These are phyloP conservation scores for Athene cunicularia DNA, from an alignment of 2,113 vertebrate genomes.

Conservation along the genomic window DNA sequence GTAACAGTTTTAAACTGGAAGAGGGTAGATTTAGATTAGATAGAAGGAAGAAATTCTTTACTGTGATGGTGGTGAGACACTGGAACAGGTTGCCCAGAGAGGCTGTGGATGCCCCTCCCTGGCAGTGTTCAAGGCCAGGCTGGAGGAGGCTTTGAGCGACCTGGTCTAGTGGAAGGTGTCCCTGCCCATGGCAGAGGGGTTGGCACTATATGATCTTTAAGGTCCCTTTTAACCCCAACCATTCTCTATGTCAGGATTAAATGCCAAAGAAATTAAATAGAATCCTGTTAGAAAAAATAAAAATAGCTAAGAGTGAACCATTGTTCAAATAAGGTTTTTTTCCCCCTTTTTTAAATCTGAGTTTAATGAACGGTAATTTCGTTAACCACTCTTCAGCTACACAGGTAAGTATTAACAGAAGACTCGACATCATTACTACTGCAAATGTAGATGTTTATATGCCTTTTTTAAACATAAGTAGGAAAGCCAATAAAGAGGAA, in stretches of 20 bases:
- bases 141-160: not conserved
- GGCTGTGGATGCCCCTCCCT: fast-evolving
- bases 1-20: not conserved
- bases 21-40: not conserved
- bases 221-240: not conserved
- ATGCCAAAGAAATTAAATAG: not conserved
- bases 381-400: not conserved
- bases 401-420: not conserved
- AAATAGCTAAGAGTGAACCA: not conserved
- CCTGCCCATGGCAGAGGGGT: too few relatives aligned
- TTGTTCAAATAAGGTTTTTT: not conserved
- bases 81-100: not conserved
- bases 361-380: not conserved
- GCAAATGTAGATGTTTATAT: constrained; percentile 23
- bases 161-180: not conserved
- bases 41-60: not conserved
- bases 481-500: not conserved
- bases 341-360: not conserved
- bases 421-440: constrained; percentile 19
- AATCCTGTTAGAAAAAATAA: not conserved
- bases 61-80: not conserved
- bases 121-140: not conserved
- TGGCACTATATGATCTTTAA: not conserved
- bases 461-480: constrained; percentile 26
- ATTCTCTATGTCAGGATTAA: not conserved